Base-by-base conservation (phyloP, 2,888 invertebrate species). In the Polydrusus tereticollis region DNA sequence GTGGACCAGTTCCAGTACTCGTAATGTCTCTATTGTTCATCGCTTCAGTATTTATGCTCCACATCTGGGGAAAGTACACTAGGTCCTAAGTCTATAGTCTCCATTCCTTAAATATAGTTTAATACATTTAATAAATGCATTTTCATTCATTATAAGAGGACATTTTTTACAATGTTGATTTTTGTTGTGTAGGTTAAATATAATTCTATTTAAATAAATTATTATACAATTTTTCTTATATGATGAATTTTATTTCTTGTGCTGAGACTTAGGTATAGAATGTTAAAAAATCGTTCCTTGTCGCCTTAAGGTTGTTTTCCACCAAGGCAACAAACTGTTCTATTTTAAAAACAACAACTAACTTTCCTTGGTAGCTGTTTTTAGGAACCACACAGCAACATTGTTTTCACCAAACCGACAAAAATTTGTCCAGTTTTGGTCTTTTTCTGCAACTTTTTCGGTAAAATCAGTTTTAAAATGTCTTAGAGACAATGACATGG, bases 11-110 rank as follows among this genome's bases (percentile, higher is more conserved):
- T 79, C 99, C 99, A 81, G 99, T 99, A 33, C 88, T 99, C 83
- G 99, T 99, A 69, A 99, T 99, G 98, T 98, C 98, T 73, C 90
- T 99, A 65, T 91, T 99, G 64, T 99, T 99, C 88, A 99, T 99
- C 83, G 99, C 99, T 21, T 99, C 98, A 63, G 99, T 99, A 66
- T 99, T 99, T 86, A 98, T 99, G 96, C 91, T 99, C 78, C 99
- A 99, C 89, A 99, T 99, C 85, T 99, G 99, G 99, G 99, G 99
- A 85, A 99, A 99, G 90, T 96, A 96, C 86, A 96, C 95, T 76
- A 91, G 96, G 83, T 92, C 94, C 81, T 93, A 91, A 86, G 71
- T 62, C 71, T 67, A 69, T 58, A 73, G 59, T 41, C 14, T 10
- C 29, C 82, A 83, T 84, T 83, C 82, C 82, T 81, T 80, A 55